Evolutionary conservation across 2,888 invertebrate species (phyloP).

Genomic region (Xanthorhoe spadicearia): DNA sequence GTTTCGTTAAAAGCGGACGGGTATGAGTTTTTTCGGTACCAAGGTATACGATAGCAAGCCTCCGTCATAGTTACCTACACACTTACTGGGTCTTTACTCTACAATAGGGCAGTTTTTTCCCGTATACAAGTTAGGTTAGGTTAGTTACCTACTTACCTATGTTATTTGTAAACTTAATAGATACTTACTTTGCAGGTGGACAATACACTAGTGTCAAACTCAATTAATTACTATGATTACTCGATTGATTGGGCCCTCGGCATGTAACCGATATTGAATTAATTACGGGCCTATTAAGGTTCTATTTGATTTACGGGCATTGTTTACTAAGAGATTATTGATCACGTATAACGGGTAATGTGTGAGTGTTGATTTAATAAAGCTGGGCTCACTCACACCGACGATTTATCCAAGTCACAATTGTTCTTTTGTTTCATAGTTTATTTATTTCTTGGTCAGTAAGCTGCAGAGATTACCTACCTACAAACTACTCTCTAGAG

Average conservation of each 20-base stretch:
- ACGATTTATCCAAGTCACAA: neutral
- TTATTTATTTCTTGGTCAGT: no score
- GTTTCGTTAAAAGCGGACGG: no score
- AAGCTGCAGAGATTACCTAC: no score
- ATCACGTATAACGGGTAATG: slow-evolving; percentile 5
- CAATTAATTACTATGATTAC: slow-evolving; percentile 74
- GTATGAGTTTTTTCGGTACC: no score
- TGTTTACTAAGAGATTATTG: slow-evolving; percentile 36
- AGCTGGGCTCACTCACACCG: neutral
- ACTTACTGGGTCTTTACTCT: no score
- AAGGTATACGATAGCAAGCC: no score
- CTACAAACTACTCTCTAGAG: no score
- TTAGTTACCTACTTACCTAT: neutral
- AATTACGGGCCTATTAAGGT: slow-evolving; percentile 53
- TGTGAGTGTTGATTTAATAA: slow-evolving; percentile 9
- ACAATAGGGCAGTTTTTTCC: no score
- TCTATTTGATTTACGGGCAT: slow-evolving; percentile 42
- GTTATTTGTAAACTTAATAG: neutral
- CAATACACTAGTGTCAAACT: slow-evolving; percentile 57
- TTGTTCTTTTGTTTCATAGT: neutral
- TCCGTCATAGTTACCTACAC: no score
- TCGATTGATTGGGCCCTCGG: slow-evolving; percentile 67
- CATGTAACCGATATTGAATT: slow-evolving; percentile 66
- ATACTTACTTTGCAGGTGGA: slow-evolving; percentile 16
- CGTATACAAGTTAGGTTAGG: neutral